phyloP scores from a whole-genome alignment of 2,888 invertebrate species.

The Parasteatoda lunata region DNA sequence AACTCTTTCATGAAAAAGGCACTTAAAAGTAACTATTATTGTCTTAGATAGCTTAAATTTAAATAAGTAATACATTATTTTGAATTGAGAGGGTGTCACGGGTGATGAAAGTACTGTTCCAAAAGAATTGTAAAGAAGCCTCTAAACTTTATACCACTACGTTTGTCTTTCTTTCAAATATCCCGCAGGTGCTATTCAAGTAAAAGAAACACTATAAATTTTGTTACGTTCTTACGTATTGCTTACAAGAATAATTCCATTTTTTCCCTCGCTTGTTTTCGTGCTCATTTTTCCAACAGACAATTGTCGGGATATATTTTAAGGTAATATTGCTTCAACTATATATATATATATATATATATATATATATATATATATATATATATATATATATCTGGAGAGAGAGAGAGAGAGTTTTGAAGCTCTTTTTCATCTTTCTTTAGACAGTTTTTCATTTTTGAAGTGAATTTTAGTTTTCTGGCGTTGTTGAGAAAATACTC shows the following conservation, averaged over 20 bases:
- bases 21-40: too few species aligned
- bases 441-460: slow-evolving; percentile 23
- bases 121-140: too few species aligned
- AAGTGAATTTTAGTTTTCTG: not conserved
- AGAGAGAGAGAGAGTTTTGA: too few species aligned
- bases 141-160: not conserved
- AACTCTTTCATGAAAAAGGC: too few species aligned
- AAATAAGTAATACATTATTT: too few species aligned
- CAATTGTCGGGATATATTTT: slow-evolving; percentile 58
- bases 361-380: too few species aligned
- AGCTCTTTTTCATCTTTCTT: not conserved
- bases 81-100: too few species aligned
- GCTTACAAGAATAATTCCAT: slow-evolving; percentile 9
- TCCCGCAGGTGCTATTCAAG: slow-evolving; percentile 34
- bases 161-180: slow-evolving; percentile 1
- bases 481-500: not conserved
- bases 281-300: slow-evolving; percentile 11
- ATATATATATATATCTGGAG: too few species aligned
- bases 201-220: slow-evolving; percentile 46
- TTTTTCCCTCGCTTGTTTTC: slow-evolving; percentile 1
- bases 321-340: slow-evolving; percentile 34
- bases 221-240: slow-evolving; percentile 44
- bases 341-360: too few species aligned
- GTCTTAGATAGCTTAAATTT: too few species aligned
- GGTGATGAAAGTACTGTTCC: too few species aligned